Evolutionary conservation across 2,113 vertebrate species (phyloP).

Genomic region (Takifugu flavidus): DNA sequence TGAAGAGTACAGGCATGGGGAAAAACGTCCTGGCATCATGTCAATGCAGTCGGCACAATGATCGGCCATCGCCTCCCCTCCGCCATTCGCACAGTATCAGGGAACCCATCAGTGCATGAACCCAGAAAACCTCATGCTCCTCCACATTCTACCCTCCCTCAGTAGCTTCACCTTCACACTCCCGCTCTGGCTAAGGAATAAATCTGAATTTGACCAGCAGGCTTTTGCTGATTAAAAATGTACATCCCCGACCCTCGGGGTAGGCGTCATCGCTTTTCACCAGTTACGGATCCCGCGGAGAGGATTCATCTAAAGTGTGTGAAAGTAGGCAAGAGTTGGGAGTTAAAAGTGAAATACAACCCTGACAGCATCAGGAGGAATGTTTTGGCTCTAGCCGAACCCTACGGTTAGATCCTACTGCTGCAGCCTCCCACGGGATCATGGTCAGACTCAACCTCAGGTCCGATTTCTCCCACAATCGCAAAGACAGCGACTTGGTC

Average conservation of each 20-base stretch:
- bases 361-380: constrained; percentile 45
- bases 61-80: constrained; percentile 59
- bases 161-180: constrained; percentile 1
- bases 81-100: constrained; percentile 63
- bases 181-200: constrained; percentile 39
- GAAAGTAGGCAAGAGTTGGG: constrained; percentile 15
- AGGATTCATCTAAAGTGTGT: constrained; percentile 11
- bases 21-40: constrained; percentile 63
- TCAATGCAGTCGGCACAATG: constrained; percentile 65
- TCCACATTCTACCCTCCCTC: constrained; percentile 29
- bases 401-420: constrained; percentile 47
- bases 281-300: constrained; percentile 41
- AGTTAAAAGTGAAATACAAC: constrained; percentile 37
- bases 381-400: constrained; percentile 46
- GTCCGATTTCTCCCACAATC: constrained; percentile 52
- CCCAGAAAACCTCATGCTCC: constrained; percentile 53
- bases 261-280: constrained; percentile 58
- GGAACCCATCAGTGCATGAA: constrained; percentile 56
- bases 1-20: constrained; percentile 47
- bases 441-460: constrained; percentile 55
- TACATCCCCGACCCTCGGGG: constrained; percentile 42
- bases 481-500: constrained; percentile 55
- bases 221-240: constrained; percentile 35
- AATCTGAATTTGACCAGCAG: constrained; percentile 53
- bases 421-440: constrained; percentile 54